Evolutionary conservation across 2,113 vertebrate species (phyloP), one percentile per base, ranked within the genome.

Genomic region (Coptodon rendalli): DNA sequence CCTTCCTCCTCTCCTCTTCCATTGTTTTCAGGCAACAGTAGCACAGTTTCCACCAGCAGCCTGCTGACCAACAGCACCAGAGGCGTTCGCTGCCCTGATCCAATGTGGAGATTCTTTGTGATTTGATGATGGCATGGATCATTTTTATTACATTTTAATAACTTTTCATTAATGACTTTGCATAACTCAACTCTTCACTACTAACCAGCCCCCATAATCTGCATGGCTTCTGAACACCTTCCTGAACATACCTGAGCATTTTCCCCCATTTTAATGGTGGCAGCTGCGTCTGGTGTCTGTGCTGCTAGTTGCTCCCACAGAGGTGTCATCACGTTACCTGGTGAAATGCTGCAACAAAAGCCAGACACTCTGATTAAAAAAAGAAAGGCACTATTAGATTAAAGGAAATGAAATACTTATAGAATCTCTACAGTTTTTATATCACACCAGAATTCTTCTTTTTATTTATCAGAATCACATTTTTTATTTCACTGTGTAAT

Each of bases 261-360:
- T 29, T 92, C 94, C 38, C 96, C 97, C 3, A 56, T 89, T 61
- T 80, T 94, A 52, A 97, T 87, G 27, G 95, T 19, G 1, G 94
- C 92, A 1, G 91, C 84, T 3, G 96, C 87, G 7, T 97, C 93
- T 4, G 93, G 73, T 0, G 94, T 94, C 16, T 87, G 93, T 2
- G 36, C 87, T 1, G 97, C 96, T 12, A 97, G 31, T 14, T 96
- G 93, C 63, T 96, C 92, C 97, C 97, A 97, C 82, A 97, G 81
- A 2, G 97, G 96, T 0, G 96, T 98, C 97, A 96, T 91, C 86
- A 97, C 96, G 56, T 97, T 98, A 57, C 97, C 96, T 7, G 97
- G 97, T 53, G 97, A 97, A 82, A 98, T 95, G 57, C 97, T 97
- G 84, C 12, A 83, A 90, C 22, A 90, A 29, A 68, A 1, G 3